Conservation (phyloP, 2,888 invertebrate genomes). For the Mesoligia furuncula region DNA sequence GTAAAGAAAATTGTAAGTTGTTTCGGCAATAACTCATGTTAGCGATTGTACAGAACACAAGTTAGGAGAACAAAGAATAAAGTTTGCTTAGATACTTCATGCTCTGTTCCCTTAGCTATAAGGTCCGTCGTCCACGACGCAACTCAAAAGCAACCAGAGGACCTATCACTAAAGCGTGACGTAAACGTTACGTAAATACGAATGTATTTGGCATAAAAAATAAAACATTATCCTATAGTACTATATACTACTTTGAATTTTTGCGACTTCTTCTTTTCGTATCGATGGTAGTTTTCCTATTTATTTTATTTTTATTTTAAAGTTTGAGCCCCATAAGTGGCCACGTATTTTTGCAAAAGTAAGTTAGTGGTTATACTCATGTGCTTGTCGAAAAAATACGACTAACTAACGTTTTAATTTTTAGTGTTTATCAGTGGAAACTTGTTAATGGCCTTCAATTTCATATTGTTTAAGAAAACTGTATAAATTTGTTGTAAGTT, state of each 20-base stretch:
- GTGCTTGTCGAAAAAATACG: too few relatives aligned
- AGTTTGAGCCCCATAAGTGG: not conserved
- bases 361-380: not conserved
- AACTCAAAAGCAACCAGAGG: not conserved
- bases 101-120: conserved; percentile 43
- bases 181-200: not conserved
- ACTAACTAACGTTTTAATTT: too few relatives aligned
- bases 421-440: too few relatives aligned
- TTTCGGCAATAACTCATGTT: conserved; percentile 62
- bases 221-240: not conserved
- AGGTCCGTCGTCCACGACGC: not conserved
- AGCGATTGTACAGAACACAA: conserved; percentile 51
- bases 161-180: not conserved
- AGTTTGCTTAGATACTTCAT: conserved; percentile 55
- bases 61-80: conserved; percentile 59
- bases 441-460: too few relatives aligned
- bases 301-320: not conserved
- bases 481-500: too few relatives aligned
- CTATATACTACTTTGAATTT: too few relatives aligned
- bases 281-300: not conserved
- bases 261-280: not conserved
- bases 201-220: not conserved
- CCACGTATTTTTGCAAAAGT: not conserved
- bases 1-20: conserved; percentile 49
- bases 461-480: too few relatives aligned